Percentiles rank a stretch among this genome's conserved stretches.
Conservation (phyloP, 2,888 invertebrate genomes). For the Sphaeridia pumilis region DNA sequence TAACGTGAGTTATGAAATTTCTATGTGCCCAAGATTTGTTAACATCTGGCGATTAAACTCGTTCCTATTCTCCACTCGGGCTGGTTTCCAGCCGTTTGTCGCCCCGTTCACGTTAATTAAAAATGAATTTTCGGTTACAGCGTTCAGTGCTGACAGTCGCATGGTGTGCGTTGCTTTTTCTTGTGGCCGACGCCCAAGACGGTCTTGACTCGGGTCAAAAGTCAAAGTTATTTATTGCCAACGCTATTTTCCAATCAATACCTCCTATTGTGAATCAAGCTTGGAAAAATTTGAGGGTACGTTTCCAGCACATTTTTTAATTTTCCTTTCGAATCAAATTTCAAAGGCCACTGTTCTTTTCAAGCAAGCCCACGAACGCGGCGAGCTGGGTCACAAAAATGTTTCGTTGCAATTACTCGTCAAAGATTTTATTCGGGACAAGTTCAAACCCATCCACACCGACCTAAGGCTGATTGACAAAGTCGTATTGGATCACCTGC, state of each 20-base stretch:
- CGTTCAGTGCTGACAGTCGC: too few relatives aligned
- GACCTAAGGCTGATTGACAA: conserved; percentile 9
- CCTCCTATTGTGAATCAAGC: conserved; percentile 2
- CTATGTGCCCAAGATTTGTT: too few relatives aligned
- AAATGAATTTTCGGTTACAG: too few relatives aligned
- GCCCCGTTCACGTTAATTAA: too few relatives aligned
- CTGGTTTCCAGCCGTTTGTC: too few relatives aligned
- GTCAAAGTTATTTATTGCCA: conserved; percentile 5
- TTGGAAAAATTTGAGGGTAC: conserved; percentile 5
- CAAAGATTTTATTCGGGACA: conserved; percentile 6
- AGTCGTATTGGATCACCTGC: conserved; percentile 7
- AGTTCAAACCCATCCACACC: conserved; percentile 9
- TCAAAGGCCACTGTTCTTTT: too few relatives aligned
- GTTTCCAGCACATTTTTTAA: conserved; percentile 7
- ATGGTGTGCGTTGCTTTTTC: not conserved
- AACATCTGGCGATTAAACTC: too few relatives aligned
- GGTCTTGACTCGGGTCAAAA: not conserved
- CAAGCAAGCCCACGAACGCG: conserved; percentile 5
- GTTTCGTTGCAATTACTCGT: conserved; percentile 4
- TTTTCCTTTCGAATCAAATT: too few relatives aligned
- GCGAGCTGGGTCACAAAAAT: not conserved
- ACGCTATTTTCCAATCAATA: conserved; percentile 6
- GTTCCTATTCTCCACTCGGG: too few relatives aligned
- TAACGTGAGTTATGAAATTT: too few relatives aligned
- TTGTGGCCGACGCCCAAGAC: not conserved